These are phyloP conservation scores for Thera obeliscata DNA, from an alignment of 2,888 invertebrate species.

Conservation along the genomic window DNA sequence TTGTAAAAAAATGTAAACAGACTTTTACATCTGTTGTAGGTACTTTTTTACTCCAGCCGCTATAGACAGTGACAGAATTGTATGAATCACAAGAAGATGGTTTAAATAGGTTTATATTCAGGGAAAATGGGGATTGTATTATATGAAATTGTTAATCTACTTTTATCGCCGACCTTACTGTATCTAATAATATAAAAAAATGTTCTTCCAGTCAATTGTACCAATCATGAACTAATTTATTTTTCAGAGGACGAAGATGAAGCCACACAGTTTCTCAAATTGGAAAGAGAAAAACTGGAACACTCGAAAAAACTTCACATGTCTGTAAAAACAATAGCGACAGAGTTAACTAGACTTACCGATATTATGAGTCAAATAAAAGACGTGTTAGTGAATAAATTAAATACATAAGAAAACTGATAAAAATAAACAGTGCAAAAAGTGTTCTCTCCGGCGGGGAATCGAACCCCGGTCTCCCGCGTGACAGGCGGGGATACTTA, in stretches of 20 bases:
- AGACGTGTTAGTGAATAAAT: constrained; percentile 55
- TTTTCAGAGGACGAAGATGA: constrained; percentile 56
- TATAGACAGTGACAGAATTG: no score
- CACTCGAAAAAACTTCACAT: constrained; percentile 50
- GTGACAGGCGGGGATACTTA: constrained; percentile 85
- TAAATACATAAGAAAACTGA: not conserved
- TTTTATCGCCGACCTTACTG: no score
- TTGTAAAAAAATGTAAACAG: no score
- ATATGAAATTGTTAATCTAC: no score
- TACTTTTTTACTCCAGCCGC: no score
- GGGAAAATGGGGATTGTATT: no score
- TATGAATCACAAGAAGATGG: no score
- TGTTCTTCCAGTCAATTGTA: not conserved
- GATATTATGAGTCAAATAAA: constrained; percentile 61
- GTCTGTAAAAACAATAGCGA: constrained; percentile 54
- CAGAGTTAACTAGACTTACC: constrained; percentile 55
- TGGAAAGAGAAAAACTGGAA: constrained; percentile 60
- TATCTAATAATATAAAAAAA: no score
- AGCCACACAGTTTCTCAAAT: constrained; percentile 52
- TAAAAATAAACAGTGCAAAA: constrained; percentile 5
- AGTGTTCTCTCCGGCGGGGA: constrained; percentile 51
- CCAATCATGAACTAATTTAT: not conserved
- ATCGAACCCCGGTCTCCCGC: constrained; percentile 86
- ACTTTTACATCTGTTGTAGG: no score
- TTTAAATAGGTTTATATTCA: no score